A percentile compares a stretch with the other conserved stretches of the same genome.
Conservation (phyloP, 2,888 invertebrate species). For the Gari tellinella region DNA sequence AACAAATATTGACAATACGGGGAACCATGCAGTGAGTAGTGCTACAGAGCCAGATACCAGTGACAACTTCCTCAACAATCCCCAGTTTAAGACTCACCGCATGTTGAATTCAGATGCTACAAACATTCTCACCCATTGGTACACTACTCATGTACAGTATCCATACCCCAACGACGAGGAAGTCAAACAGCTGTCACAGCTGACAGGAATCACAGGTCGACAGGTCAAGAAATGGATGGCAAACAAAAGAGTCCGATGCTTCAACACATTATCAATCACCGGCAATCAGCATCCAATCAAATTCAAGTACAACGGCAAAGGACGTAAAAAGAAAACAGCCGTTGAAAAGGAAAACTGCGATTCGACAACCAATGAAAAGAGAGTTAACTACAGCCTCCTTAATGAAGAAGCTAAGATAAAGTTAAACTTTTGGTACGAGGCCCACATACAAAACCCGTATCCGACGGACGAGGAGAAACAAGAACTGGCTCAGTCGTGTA, state of each 20-base stretch:
- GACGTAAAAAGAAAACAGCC: slow-evolving; percentile 35
- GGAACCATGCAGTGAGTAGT: neutral
- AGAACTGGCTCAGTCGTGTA: slow-evolving; percentile 64
- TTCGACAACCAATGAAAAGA: slow-evolving; percentile 39
- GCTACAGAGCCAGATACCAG: neutral
- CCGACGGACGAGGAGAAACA: slow-evolving; percentile 74
- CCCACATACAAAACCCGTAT: slow-evolving; percentile 70
- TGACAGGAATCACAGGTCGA: slow-evolving; percentile 66
- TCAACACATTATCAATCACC: slow-evolving; percentile 80
- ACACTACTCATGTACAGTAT: slow-evolving; percentile 72
- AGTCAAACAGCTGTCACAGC: slow-evolving; percentile 63
- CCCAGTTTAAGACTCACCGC: slow-evolving; percentile 43
- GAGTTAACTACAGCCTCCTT: slow-evolving; percentile 61
- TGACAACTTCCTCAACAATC: slow-evolving; percentile 12
- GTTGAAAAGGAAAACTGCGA: slow-evolving; percentile 35
- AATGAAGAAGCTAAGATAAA: slow-evolving; percentile 59
- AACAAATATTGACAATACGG: neutral
- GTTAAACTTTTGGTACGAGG: slow-evolving; percentile 72
- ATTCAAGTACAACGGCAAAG: slow-evolving; percentile 67
- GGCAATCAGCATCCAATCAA: slow-evolving; percentile 79
- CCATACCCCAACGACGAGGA: slow-evolving; percentile 78
- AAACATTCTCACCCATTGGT: slow-evolving; percentile 70
- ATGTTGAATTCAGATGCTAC: slow-evolving; percentile 62
- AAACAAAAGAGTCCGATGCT: slow-evolving; percentile 78
- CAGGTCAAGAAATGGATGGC: slow-evolving; percentile 82